These are phyloP conservation scores for Acrobeloides nanus DNA, from an alignment of 2,888 invertebrate genomes.

Conservation along the genomic window DNA sequence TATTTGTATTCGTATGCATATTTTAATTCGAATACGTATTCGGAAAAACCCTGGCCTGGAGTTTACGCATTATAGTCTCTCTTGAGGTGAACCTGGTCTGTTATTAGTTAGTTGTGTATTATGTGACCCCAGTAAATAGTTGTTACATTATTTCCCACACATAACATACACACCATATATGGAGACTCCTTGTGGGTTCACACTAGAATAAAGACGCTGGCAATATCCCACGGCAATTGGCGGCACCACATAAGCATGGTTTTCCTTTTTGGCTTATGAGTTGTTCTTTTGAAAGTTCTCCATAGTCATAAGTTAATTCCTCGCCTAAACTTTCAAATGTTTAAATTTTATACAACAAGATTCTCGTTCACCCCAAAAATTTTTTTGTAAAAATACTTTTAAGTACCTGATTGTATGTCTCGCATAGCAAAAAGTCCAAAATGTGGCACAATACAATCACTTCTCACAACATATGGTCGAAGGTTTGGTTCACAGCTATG, in stretches of 20 bases:
- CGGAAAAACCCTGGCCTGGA: too few species aligned
- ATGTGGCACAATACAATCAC: conserved; percentile 30
- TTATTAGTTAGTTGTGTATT: too few species aligned
- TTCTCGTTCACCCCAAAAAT: conserved; percentile 21
- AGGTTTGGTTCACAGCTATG: conserved; percentile 47
- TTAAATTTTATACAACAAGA: too few species aligned
- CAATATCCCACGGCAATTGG: conserved; percentile 18
- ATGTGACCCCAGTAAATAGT: too few species aligned
- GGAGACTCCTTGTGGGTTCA: too few species aligned
- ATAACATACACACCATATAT: too few species aligned
- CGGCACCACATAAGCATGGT: conserved; percentile 17
- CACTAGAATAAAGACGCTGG: conserved; percentile 15
- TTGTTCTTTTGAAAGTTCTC: conserved; percentile 3
- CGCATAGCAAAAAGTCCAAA: conserved; percentile 33
- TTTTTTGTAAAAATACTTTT: not conserved
- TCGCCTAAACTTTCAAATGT: too few species aligned
- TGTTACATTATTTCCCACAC: too few species aligned
- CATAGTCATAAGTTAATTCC: conserved; percentile 42
- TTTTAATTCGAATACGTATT: too few species aligned
- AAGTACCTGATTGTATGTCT: conserved; percentile 17
- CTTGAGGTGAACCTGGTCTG: too few species aligned
- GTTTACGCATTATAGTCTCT: too few species aligned
- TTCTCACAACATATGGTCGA: conserved; percentile 27
- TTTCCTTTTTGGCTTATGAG: conserved; percentile 11
- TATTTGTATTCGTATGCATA: too few species aligned